Percentiles rank a stretch among this genome's conserved stretches.
phyloP scores from a whole-genome alignment of 2,888 invertebrate species.

The Odontocolon sp. region DNA sequence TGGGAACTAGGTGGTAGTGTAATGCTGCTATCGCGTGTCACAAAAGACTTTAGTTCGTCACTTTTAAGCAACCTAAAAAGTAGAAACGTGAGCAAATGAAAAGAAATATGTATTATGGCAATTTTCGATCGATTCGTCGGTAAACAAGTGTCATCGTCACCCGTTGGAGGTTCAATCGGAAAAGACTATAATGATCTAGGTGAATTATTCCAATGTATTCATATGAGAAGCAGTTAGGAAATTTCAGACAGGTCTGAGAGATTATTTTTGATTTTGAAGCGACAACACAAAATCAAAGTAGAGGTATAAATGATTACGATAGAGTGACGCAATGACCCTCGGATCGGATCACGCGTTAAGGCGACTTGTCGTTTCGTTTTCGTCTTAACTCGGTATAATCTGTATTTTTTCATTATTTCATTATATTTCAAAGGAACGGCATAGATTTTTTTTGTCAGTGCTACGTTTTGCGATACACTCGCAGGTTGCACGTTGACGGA shows the following conservation, averaged over 20 bases:
- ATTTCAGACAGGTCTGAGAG: slow-evolving; percentile 34
- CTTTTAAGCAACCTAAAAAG: background rate
- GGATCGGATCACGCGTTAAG: background rate
- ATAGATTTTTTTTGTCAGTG: background rate
- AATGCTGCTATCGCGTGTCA: background rate
- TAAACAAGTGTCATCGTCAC: slow-evolving; percentile 3
- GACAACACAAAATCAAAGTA: slow-evolving; percentile 16
- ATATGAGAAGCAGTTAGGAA: slow-evolving; percentile 21
- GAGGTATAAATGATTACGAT: background rate
- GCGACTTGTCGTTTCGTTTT: background rate
- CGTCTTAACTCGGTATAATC: too few relatives aligned
- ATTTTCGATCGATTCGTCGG: too few relatives aligned
- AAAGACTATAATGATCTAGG: background rate
- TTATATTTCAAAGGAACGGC: background rate
- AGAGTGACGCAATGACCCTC: slow-evolving; percentile 26
- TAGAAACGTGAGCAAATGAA: background rate
- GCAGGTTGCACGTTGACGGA: slow-evolving; percentile 29
- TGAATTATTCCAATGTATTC: slow-evolving; percentile 47
- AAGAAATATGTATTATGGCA: too few relatives aligned
- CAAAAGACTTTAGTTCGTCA: too few relatives aligned
- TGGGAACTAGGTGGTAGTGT: slow-evolving; percentile 50
- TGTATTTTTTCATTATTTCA: background rate
- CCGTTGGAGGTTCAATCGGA: too few relatives aligned
- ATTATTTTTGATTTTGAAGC: slow-evolving; percentile 38
- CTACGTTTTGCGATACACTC: background rate